A percentile compares a stretch with the other conserved stretches of the same genome.
Evolutionary conservation across 2,797 vertebrate genomes (phyloP).

Genomic region (Ctenopoma kingsleyae): DNA sequence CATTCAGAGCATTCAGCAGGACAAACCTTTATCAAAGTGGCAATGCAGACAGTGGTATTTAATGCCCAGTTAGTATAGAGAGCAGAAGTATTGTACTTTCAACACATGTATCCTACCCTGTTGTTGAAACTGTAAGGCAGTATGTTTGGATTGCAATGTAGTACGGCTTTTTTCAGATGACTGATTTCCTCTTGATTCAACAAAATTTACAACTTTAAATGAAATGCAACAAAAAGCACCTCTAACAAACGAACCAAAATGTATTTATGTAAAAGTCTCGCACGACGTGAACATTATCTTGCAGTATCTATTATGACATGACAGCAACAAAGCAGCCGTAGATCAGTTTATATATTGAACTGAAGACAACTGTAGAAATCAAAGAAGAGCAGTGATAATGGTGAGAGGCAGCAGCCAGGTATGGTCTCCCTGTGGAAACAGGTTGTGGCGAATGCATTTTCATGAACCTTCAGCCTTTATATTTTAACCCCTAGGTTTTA

Average conservation of each 20-base stretch:
- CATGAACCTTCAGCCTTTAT: conserved; percentile 27
- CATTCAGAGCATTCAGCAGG: conserved; percentile 89
- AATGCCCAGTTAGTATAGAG: conserved; percentile 90
- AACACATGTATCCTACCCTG: conserved; percentile 79
- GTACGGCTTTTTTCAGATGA: conserved; percentile 66
- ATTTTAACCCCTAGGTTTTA: conserved; percentile 72
- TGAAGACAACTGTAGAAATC: conserved; percentile 67
- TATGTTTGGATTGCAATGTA: conserved; percentile 73
- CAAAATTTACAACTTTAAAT: conserved; percentile 86
- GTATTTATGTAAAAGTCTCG: conserved; percentile 59
- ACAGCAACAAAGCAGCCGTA: conserved; percentile 76
- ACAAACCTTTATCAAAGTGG: conserved; percentile 88
- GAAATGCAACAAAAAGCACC: conserved; percentile 59
- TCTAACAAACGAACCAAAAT: conserved; percentile 55
- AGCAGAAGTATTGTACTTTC: conserved; percentile 81
- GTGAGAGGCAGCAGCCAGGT: conserved; percentile 51
- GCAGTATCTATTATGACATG: conserved; percentile 68
- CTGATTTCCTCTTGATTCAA: conserved; percentile 73
- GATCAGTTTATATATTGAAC: conserved; percentile 70
- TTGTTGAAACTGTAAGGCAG: conserved; percentile 90
- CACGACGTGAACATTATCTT: conserved; percentile 33
- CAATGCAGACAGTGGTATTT: conserved; percentile 91
- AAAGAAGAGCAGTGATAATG: conserved; percentile 31
- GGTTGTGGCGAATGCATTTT: conserved; percentile 54
- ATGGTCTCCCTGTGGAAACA: conserved; percentile 59